Conservation (phyloP, 2,113 vertebrate genomes). For the Laticauda laticaudata region DNA sequence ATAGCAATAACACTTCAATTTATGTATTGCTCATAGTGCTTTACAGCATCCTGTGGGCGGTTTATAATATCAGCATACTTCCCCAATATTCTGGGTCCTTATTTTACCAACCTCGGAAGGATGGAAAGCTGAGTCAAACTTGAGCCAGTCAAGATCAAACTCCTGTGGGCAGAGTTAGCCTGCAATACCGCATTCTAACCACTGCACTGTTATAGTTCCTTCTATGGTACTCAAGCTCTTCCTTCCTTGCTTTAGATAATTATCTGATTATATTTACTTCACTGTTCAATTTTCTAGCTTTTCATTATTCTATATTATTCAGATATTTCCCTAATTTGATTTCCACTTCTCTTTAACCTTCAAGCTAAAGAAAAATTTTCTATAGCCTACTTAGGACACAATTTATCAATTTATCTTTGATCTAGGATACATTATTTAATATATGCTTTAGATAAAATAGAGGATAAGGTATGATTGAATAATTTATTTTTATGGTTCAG, state of each 20-base stretch:
- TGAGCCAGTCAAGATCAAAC: not conserved
- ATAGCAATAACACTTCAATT: not conserved
- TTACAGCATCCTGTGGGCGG: not conserved
- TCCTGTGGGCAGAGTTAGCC: not conserved
- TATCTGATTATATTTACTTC: not conserved
- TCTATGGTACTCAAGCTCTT: not conserved
- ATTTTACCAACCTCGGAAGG: not conserved
- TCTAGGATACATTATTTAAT: not conserved
- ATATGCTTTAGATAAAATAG: constrained; percentile 10
- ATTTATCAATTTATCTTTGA: not conserved
- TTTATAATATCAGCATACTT: not conserved
- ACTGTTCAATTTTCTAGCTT: not conserved
- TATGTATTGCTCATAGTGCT: not conserved
- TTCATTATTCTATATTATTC: not conserved
- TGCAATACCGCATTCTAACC: not conserved
- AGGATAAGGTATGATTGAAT: constrained; percentile 73
- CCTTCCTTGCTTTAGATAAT: not conserved
- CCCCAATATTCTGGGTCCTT: not conserved
- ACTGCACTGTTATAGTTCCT: not conserved
- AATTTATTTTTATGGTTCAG: constrained; percentile 47
- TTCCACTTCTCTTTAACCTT: not conserved
- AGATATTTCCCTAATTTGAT: not conserved
- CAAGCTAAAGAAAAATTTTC: not conserved
- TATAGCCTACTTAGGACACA: not conserved
- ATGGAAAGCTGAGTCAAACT: not conserved